Evolutionary conservation across 2,113 vertebrate species (phyloP), one percentile per base, ranked within the genome.

Genomic region (Amphilophus citrinellus): DNA sequence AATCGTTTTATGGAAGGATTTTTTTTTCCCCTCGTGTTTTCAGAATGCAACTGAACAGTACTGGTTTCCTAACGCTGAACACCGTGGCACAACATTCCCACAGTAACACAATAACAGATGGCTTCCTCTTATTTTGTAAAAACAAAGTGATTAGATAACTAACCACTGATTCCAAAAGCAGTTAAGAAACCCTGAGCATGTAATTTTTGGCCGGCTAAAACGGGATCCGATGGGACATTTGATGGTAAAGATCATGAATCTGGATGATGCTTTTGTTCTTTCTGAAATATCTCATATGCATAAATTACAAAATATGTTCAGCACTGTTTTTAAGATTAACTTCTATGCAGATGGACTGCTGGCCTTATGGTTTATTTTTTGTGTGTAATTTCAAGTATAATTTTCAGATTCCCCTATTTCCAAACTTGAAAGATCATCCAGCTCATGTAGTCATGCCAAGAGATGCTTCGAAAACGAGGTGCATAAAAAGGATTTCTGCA

Each of bases 121-220:
- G 18, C 7, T 53, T 20, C 15, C 7, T 17, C 6, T 15, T 15
- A 20, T 56, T 56, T 20, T 56, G 50, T 20, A 20, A 17, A 56
- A 20, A 20, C 7, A 56, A 7, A 56, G 5, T 50, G 2, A 56
- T 56, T 56, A 56, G 7, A 9, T 56, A 56, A 3, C 0, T 30
- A 42, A 71, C 37, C 8, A 68, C 6, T 71, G 65, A 4, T 30
- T 71, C 15, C 11, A 7, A 71, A 53, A 32, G 24, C 66, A 71
- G 24, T 32, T 53, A 13, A 30, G 50, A 20, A 71, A 53, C 27
- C 66, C 17, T 20, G 27, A 71, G 66, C 44, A 71, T 50, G 44
- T 30, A 30, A 13, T 6, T 50, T 27, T 71, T 13, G 44, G 66
- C 24, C 30, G 15, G 44, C 15, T 17, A 0, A 27, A 30, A 30